These are phyloP conservation scores for Ormyrus thymus DNA, from an alignment of 2,888 invertebrate species.

Conservation along the genomic window DNA sequence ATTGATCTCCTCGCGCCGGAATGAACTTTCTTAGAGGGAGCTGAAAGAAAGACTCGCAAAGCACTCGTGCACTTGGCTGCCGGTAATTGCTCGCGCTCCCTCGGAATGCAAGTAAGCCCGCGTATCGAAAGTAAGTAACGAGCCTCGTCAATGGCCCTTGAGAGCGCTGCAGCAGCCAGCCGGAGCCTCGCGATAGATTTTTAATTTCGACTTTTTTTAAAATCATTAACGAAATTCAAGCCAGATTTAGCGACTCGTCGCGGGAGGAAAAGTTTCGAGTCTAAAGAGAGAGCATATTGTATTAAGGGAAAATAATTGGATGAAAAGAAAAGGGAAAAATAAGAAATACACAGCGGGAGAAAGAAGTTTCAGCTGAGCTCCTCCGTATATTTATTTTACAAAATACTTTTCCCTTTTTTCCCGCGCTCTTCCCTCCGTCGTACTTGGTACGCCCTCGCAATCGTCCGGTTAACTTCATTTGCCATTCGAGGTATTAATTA, in stretches of 20 bases:
- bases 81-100: conserved; percentile 50
- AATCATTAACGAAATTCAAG: no score
- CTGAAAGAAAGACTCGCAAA: conserved; percentile 6
- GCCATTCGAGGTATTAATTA: conserved; percentile 72
- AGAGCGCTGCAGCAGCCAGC: conserved; percentile 54
- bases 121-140: conserved; percentile 44
- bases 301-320: conserved; percentile 45
- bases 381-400: conserved; percentile 63
- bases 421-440: conserved; percentile 57
- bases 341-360: conserved; percentile 25
- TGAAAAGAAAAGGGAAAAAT: conserved; percentile 38
- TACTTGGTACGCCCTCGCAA: conserved; percentile 47
- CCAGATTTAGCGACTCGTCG: no score
- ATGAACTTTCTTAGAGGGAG: conserved; percentile 34
- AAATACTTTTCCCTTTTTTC: conserved; percentile 62
- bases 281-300: conserved; percentile 7
- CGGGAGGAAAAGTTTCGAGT: conserved; percentile 8
- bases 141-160: conserved; percentile 60
- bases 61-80: conserved; percentile 32
- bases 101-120: background rate
- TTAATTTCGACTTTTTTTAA: no score
- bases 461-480: conserved; percentile 66
- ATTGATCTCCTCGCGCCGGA: conserved; percentile 50
- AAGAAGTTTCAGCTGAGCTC: conserved; percentile 52
- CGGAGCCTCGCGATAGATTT: conserved; percentile 34